Evolutionary conservation across 2,797 vertebrate genomes (phyloP), one percentile per base, ranked within the genome.

Genomic region (Gymnoscopelus microlampas): DNA sequence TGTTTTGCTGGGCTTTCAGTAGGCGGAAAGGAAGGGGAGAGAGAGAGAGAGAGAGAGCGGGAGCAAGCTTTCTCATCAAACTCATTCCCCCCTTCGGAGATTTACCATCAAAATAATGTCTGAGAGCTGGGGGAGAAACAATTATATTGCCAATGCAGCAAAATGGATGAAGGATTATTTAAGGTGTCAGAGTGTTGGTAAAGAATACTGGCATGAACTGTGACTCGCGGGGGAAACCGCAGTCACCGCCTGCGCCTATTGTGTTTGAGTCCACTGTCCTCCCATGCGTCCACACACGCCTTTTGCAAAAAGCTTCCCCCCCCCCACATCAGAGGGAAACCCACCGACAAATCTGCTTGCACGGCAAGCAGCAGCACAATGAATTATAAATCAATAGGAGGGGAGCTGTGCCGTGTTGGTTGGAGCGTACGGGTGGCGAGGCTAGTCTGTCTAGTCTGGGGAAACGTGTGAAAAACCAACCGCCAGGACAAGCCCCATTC

Each of bases 321-420:
- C 19, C 19, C 19, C 19, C 57, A 64, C 53, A 29, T 15, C 74
- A 71, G 68, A 72, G 29, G 60, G 23, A 3, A 29, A 44, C 53
- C 48, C 19, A 51, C 49, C 14, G 48, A n/a, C 14, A 35, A 24
- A 49, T 0, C 44, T n/a, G 13, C 50, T 50, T 35, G 62, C 23
- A 50, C 8, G 63, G 82, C 73, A 82, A 81, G 19, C 73, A 80
- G 75, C 78, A 70, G 81, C 70, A 26, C 68, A 3, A 81, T 87
- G 77, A 85, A 87, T 88, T 86, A 87, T 85, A 80, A 82, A 89
- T 87, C 82, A 72, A 76, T 70, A 75, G 26, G 26, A 29, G 26
- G 19, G 26, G 26, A 29, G 26, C 26, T 29, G 19, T 19, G 26
- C 26, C 26, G 26, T 4, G 26, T 29, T 29, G 26, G 26, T 29